Conservation (phyloP, 2,797 vertebrate genomes). For the Falco biarmicus region DNA sequence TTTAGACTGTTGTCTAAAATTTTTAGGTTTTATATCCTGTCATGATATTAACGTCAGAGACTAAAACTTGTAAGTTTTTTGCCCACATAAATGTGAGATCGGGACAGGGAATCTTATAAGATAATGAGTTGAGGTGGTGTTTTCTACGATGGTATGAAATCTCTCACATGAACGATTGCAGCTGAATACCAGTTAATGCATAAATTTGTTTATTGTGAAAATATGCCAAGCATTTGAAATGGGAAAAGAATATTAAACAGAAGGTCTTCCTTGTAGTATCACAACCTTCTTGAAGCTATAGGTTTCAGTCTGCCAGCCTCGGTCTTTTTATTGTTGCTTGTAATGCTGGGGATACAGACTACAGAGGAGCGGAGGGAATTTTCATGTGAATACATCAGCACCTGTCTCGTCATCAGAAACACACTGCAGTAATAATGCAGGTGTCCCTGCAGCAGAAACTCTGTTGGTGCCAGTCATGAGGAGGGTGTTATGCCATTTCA, state of each 20-base stretch:
- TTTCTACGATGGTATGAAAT: background rate
- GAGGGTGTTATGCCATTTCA: background rate
- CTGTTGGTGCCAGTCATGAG: background rate
- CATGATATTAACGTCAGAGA: background rate
- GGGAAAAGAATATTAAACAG: background rate
- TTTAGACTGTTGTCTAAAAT: background rate
- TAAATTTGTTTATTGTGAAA: background rate
- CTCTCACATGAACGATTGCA: background rate
- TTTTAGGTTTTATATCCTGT: background rate
- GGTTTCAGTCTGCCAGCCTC: background rate
- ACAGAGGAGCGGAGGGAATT: background rate
- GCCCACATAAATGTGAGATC: background rate
- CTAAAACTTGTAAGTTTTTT: background rate
- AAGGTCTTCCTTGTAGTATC: background rate
- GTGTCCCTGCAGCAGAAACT: slow-evolving; percentile 47
- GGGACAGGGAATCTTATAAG: background rate
- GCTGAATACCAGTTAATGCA: background rate
- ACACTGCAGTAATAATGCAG: slow-evolving; percentile 55
- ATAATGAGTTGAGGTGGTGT: background rate
- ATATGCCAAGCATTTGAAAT: background rate
- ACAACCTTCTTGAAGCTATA: background rate
- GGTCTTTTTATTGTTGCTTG: background rate
- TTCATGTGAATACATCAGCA: background rate
- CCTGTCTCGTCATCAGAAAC: slow-evolving; percentile 6
- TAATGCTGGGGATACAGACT: background rate